Percentiles rank a stretch among this genome's conserved stretches.
phyloP scores from a whole-genome alignment of 2,113 vertebrate genomes.

The Catharus bicknelli region DNA sequence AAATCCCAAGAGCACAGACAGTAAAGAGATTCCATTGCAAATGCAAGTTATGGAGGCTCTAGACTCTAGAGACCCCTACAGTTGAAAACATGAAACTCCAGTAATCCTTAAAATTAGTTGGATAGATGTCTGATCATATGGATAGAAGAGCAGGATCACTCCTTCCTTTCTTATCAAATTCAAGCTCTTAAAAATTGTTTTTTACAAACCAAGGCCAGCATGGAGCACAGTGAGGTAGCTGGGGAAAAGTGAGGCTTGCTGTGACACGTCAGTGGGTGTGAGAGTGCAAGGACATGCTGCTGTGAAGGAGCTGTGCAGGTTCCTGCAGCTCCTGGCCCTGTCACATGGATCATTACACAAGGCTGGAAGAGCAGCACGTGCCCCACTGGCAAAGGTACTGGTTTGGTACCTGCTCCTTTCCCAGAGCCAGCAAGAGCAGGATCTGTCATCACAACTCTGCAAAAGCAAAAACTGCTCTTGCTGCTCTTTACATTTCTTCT shows the following conservation, averaged over 20 bases:
- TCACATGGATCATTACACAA: neutral
- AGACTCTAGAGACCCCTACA: neutral
- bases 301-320: neutral
- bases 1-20: neutral
- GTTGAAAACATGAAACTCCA: neutral
- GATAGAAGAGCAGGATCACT: neutral
- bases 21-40: neutral
- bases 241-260: neutral
- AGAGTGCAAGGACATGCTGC: neutral
- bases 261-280: neutral
- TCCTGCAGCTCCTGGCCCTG: neutral
- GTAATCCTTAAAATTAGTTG: neutral
- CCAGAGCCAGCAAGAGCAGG: neutral
- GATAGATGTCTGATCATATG: neutral
- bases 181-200: neutral
- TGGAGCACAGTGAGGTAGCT: neutral
- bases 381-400: fast-evolving
- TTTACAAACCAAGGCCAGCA: neutral
- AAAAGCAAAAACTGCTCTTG: neutral
- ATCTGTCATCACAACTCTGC: neutral
- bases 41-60: neutral
- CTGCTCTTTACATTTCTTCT: neutral
- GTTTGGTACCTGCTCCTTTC: neutral
- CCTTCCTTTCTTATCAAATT: neutral
- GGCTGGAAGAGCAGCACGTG: fast-evolving